These are phyloP conservation scores for Ornithoptera alexandrae DNA, from an alignment of 2,888 invertebrate species.

Conservation along the genomic window DNA sequence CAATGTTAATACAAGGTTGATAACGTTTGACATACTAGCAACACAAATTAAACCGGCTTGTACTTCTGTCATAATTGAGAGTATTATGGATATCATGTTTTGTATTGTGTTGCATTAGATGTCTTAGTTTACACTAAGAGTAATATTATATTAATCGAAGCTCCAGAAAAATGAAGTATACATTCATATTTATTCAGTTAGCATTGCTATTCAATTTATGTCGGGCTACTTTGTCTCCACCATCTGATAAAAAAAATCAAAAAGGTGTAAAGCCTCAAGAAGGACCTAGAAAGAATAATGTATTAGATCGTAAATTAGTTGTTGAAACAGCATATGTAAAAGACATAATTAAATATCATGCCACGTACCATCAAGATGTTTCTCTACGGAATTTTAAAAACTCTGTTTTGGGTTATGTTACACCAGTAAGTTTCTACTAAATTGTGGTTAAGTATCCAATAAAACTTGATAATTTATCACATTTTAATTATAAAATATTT, in stretches of 20 bases:
- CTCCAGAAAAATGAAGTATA: slow-evolving; percentile 57
- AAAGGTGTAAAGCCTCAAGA: slow-evolving; percentile 72
- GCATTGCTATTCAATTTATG: slow-evolving; percentile 60
- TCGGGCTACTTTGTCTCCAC: slow-evolving; percentile 71
- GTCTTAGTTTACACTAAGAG: background rate
- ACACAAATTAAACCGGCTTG: background rate
- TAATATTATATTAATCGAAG: background rate
- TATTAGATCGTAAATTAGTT: slow-evolving; percentile 86
- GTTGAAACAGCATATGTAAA: slow-evolving; percentile 82
- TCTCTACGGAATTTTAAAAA: slow-evolving; percentile 83
- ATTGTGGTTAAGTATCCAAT: background rate
- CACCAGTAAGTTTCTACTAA: slow-evolving; percentile 81
- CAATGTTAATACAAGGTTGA: background rate
- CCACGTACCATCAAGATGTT: slow-evolving; percentile 86
- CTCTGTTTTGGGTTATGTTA: slow-evolving; percentile 93
- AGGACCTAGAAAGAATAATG: slow-evolving; percentile 82
- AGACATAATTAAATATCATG: slow-evolving; percentile 88
- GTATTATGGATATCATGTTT: background rate
- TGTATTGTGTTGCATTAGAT: slow-evolving; percentile 1
- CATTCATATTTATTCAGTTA: slow-evolving; percentile 56
- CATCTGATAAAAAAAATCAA: slow-evolving; percentile 68
- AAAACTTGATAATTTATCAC: no score
- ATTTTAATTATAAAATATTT: no score
- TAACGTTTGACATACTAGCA: background rate
- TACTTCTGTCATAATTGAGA: background rate